Evolutionary conservation across 2,113 vertebrate species (phyloP), one percentile per base, ranked within the genome.

Genomic region (Sinocyclocheilus grahami): DNA sequence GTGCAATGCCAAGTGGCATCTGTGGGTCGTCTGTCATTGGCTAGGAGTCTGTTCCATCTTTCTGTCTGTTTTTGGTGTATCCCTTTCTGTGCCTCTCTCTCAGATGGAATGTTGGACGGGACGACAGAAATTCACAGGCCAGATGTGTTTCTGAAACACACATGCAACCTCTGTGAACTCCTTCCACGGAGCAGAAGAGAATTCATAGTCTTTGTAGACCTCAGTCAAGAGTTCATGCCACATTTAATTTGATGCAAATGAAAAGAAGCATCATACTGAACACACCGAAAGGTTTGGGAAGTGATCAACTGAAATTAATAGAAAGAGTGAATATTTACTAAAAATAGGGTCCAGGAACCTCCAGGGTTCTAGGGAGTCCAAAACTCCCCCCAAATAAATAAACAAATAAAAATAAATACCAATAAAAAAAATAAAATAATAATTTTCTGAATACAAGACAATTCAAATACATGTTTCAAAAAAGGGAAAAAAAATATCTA

Each of bases 141-240:
- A 86, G 72, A 88, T 82, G 83, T 85, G 83, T 74, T 48, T 13
- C 48, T 85, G 60, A 85, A 58, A 78, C 48, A 71, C 83, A 82
- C 84, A 82, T 30, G n/a, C 72, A 37, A 77, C 71, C 83, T 71
- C 46, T 53, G 18, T 71, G 14, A 88, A 77, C 71, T 62, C 27
- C 33, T 14, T 87, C 55, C 11, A 76, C 48, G 55, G 24, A 46
- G 48, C 27, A 76, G 62, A 65, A 39, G 30, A 87, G 42, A 51
- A 18, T 14, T 69, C 27, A 16, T 16, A 8, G 63, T 67, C 63
- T 60, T 72, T 24, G 10, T 7, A 76, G 13, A 76, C 42, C 22
- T 76, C 69, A n/a, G 18, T 72, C 37, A 72, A 72, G 69, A 22
- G 20, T 12, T 22, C 18, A 72, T 22, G 33, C 33, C 33, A 72